Conservation (phyloP, 2,113 vertebrate species). For the Archocentrus centrarchus region DNA sequence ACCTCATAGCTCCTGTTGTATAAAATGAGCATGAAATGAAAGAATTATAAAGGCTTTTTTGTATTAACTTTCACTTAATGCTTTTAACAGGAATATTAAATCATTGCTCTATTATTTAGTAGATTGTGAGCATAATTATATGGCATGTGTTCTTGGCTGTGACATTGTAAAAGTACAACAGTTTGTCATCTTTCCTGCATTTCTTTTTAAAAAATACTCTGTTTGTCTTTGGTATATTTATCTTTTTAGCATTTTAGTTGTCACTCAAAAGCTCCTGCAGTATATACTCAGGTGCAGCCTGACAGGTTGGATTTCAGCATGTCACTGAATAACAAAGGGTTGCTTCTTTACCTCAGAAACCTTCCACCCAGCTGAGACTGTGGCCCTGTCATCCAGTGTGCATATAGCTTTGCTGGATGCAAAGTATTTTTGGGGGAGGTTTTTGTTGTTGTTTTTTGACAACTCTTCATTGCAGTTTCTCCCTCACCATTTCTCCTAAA, state of each 20-base stretch:
- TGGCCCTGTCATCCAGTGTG: constrained; percentile 14
- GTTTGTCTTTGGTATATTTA: neutral
- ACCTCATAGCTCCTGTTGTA: constrained; percentile 23
- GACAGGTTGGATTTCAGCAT: constrained; percentile 77
- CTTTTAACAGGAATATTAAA: neutral
- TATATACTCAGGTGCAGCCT: neutral
- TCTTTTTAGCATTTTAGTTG: neutral
- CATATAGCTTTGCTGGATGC: neutral
- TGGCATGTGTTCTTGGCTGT: neutral
- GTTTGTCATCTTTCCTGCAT: neutral
- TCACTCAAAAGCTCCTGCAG: neutral
- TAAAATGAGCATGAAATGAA: constrained; percentile 52
- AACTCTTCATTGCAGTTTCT: constrained; percentile 6
- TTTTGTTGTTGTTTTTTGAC: constrained; percentile 6
- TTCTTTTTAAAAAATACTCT: neutral
- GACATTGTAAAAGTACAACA: neutral
- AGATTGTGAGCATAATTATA: neutral
- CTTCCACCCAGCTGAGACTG: constrained; percentile 84
- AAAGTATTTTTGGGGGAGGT: neutral
- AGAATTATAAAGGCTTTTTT: constrained; percentile 22
- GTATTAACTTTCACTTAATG: constrained; percentile 1
- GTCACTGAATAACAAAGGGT: constrained; percentile 76
- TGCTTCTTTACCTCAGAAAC: constrained; percentile 76
- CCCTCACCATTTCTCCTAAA: neutral
- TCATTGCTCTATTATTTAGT: constrained; percentile 13